Evolutionary conservation across 2,113 vertebrate species (phyloP).

Genomic region (Aptenodytes patagonicus): DNA sequence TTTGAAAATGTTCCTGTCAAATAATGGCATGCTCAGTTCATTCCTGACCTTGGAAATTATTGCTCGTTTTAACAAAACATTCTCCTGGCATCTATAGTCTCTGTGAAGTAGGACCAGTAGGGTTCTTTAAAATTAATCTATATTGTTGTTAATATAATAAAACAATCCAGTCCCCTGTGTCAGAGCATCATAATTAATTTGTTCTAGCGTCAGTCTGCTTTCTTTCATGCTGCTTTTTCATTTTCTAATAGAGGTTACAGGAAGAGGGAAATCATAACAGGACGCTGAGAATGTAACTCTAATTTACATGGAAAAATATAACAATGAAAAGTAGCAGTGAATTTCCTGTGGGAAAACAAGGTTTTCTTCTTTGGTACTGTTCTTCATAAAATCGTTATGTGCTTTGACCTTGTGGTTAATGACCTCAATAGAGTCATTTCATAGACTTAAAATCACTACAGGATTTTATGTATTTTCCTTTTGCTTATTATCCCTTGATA

Average conservation of each 20-base stretch:
- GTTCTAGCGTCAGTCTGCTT: conserved; percentile 4
- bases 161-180: not conserved
- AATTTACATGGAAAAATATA: conserved; percentile 15
- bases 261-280: not conserved
- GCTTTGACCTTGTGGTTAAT: conserved; percentile 1
- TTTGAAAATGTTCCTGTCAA: not conserved
- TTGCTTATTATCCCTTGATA: not conserved
- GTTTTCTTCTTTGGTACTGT: not conserved
- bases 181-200: conserved; percentile 26
- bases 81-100: not conserved
- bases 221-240: conserved; percentile 32
- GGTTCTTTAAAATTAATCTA: conserved; percentile 12
- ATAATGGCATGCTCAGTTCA: not conserved
- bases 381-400: not conserved
- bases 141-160: not conserved
- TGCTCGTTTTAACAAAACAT: not conserved
- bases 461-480: not conserved
- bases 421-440: not conserved
- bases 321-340: not conserved
- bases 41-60: not conserved
- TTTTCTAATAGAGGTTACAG: conserved; percentile 14
- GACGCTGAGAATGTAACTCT: not conserved
- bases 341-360: conserved; percentile 23
- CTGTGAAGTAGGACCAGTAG: not conserved
- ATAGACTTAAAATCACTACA: not conserved